Percentiles rank a stretch among this genome's conserved stretches.
Conservation (phyloP, 2,797 vertebrate species). For the Cynodonichthys magdalenae region DNA sequence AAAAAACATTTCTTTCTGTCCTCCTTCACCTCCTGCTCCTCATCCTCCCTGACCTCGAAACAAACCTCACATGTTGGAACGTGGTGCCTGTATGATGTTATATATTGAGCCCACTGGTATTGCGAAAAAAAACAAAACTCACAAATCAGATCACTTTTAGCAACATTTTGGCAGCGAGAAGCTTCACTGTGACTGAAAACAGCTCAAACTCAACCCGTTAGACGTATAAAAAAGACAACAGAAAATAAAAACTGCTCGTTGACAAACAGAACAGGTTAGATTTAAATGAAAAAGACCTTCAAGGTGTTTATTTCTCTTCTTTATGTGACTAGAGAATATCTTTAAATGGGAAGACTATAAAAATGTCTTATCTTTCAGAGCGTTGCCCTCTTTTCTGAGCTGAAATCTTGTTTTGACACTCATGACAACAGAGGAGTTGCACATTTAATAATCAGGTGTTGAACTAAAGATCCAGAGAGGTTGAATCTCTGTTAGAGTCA, state of each 20-base stretch:
- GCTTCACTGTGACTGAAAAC: conserved; percentile 63
- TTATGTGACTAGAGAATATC: too few species aligned
- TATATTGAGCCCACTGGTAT: conserved; percentile 24
- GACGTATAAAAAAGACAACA: conserved; percentile 3
- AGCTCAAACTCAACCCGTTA: conserved; percentile 48
- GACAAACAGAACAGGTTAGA: not conserved
- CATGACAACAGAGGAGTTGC: not conserved
- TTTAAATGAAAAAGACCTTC: too few species aligned
- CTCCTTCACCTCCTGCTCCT: conserved; percentile 1
- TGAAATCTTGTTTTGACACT: too few species aligned
- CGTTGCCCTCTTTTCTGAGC: too few species aligned
- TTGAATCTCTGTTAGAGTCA: not conserved
- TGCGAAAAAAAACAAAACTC: conserved; percentile 40
- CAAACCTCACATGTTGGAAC: conserved; percentile 67
- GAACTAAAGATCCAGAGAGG: not conserved
- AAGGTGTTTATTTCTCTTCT: too few species aligned
- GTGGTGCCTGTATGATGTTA: conserved; percentile 40
- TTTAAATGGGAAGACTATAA: too few species aligned
- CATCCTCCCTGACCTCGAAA: conserved; percentile 43
- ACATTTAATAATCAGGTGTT: not conserved
- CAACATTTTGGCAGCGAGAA: conserved; percentile 39
- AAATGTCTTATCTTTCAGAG: too few species aligned
- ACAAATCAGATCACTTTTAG: conserved; percentile 46
- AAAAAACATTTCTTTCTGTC: not conserved
- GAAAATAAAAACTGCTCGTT: conserved; percentile 6